phyloP scores from a whole-genome alignment of 2,888 invertebrate species.

The Plutella xylostella region DNA sequence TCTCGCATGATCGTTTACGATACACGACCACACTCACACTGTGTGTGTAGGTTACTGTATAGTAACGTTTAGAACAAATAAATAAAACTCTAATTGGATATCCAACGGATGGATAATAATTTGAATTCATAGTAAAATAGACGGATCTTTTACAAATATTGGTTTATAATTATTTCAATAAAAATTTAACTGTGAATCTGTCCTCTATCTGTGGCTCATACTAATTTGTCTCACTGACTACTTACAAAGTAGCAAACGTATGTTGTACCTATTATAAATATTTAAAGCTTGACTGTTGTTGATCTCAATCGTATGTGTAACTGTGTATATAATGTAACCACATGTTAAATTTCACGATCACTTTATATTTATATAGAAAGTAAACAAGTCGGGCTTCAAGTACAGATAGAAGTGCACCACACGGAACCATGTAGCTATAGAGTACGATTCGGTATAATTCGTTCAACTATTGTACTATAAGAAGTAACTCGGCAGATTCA shows the following conservation, averaged over 20 bases:
- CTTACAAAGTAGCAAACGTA: slow-evolving; percentile 23
- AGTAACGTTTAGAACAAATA: no score
- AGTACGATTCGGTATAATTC: slow-evolving; percentile 43
- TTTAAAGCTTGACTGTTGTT: slow-evolving; percentile 65
- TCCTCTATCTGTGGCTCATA: background rate
- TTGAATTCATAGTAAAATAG: no score
- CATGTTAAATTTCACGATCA: slow-evolving; percentile 63
- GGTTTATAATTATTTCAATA: background rate
- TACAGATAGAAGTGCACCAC: slow-evolving; percentile 58
- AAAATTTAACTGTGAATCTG: background rate
- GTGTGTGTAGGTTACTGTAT: no score
- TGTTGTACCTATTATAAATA: slow-evolving; percentile 35
- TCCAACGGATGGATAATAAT: no score
- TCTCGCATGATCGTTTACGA: no score
- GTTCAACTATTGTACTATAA: slow-evolving; percentile 2
- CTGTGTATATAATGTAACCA: slow-evolving; percentile 66
- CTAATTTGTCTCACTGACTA: background rate
- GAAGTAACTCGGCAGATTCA: background rate
- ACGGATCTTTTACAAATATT: background rate
- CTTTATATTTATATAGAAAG: slow-evolving; percentile 43
- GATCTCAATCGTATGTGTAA: slow-evolving; percentile 61
- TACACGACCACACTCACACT: no score
- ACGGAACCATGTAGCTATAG: slow-evolving; percentile 55
- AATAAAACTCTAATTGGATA: no score
- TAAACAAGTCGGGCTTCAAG: slow-evolving; percentile 49